Evolutionary conservation across 53 echinoderm and acorn worm genomes (phyloP).

Genomic region (Mesocentrotus franciscanus): DNA sequence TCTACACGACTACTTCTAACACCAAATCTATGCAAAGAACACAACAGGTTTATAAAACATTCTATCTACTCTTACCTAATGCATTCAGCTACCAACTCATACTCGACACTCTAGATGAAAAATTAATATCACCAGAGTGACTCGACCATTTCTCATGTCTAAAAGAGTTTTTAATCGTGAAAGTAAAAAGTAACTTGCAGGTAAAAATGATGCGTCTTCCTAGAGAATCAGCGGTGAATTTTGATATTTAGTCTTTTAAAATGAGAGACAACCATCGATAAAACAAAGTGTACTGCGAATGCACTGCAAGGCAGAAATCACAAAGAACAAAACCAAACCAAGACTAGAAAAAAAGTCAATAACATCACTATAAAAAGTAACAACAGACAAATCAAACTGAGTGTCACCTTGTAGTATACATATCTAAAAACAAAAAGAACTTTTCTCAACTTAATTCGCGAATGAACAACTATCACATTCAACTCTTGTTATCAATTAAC

Average conservation of each 20-base stretch:
- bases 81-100: neutral
- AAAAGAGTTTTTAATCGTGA: neutral
- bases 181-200: constrained; percentile 31
- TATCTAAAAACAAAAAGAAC: neutral
- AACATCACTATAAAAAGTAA: neutral
- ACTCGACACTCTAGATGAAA: neutral
- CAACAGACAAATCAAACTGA: neutral
- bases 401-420: neutral
- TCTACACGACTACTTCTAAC: neutral
- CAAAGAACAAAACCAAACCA: constrained; percentile 11
- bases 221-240: neutral
- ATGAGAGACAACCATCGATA: neutral
- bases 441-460: neutral
- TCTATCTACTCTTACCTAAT: neutral
- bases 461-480: neutral
- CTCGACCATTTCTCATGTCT: constrained; percentile 2
- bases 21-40: neutral
- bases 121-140: neutral
- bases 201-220: neutral
- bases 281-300: neutral
- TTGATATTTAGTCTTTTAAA: constrained; percentile 17
- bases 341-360: neutral
- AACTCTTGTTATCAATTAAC: neutral
- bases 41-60: neutral
- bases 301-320: neutral